Conservation (phyloP, 2,888 invertebrate genomes). For the Euzophera pinguis region DNA sequence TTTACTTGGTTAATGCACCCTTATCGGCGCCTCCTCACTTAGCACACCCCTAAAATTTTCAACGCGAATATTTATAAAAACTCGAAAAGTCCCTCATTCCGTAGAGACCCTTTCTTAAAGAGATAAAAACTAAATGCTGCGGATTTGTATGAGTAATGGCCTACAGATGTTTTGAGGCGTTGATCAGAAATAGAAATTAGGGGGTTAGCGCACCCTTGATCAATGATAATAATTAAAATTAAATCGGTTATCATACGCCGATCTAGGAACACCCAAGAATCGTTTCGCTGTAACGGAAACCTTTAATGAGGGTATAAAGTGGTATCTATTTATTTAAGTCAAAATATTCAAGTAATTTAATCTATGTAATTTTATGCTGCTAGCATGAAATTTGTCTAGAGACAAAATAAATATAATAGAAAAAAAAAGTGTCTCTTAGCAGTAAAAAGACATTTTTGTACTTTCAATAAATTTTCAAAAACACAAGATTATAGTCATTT, state of each 20-base stretch:
- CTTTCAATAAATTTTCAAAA: too few relatives aligned
- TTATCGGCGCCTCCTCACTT: conserved; percentile 35
- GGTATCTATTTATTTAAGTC: conserved; percentile 8
- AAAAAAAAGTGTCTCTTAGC: too few relatives aligned
- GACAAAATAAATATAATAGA: too few relatives aligned
- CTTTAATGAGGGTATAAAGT: conserved; percentile 13
- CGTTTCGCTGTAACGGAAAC: conserved; percentile 37
- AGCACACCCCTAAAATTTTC: conserved; percentile 52
- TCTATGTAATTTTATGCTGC: too few relatives aligned
- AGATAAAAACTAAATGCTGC: conserved; percentile 41
- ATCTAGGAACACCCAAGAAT: conserved; percentile 61
- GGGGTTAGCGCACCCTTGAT: conserved; percentile 62
- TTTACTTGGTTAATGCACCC: conserved; percentile 28
- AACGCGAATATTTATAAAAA: conserved; percentile 40
- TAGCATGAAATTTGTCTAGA: too few relatives aligned
- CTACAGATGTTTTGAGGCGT: conserved; percentile 57
- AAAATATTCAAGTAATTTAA: neutral
- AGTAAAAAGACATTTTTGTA: too few relatives aligned
- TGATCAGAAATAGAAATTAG: conserved; percentile 72
- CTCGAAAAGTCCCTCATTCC: conserved; percentile 38
- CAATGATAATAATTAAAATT: conserved; percentile 67
- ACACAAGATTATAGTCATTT: too few relatives aligned
- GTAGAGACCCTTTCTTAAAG: conserved; percentile 26
- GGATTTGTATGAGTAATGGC: conserved; percentile 63
- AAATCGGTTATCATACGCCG: conserved; percentile 51